A percentile compares a stretch with the other conserved stretches of the same genome.
Conservation (phyloP, 2,113 vertebrate species). For the Mesocricetus auratus region DNA sequence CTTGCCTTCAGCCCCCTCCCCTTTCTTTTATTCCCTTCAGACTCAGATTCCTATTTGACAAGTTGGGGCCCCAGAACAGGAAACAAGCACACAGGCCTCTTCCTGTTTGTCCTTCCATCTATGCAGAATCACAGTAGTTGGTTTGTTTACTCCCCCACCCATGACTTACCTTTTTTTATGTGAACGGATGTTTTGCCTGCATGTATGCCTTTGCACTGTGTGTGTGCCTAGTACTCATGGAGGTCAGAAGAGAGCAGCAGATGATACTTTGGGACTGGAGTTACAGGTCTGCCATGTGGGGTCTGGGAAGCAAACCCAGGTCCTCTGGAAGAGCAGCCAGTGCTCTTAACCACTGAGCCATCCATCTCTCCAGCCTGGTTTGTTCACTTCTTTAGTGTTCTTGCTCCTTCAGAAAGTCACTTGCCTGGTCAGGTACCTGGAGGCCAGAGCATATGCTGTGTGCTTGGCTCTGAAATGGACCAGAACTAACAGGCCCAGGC, state of each 20-base stretch:
- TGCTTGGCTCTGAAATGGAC: background rate
- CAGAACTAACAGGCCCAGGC: background rate
- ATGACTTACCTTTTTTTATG: background rate
- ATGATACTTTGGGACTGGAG: background rate
- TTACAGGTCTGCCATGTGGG: background rate
- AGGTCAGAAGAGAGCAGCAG: background rate
- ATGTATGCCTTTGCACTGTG: background rate
- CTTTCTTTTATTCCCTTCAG: background rate
- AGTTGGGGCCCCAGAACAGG: background rate
- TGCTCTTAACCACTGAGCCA: background rate
- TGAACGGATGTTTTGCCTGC: background rate
- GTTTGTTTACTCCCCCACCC: background rate
- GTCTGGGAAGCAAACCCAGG: background rate
- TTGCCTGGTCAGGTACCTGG: background rate
- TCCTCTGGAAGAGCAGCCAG: background rate
- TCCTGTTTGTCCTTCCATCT: slow-evolving; percentile 2
- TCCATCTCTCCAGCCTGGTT: background rate
- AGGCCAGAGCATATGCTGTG: background rate
- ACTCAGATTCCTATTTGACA: background rate
- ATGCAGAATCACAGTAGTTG: background rate
- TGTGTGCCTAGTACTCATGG: background rate
- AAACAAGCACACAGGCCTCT: background rate
- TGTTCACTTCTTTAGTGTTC: background rate
- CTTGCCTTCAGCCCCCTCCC: background rate
- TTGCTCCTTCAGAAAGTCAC: slow-evolving; percentile 11